Evolutionary conservation across 2,888 invertebrate species (phyloP).

Genomic region (Drosophila ezoana): DNA sequence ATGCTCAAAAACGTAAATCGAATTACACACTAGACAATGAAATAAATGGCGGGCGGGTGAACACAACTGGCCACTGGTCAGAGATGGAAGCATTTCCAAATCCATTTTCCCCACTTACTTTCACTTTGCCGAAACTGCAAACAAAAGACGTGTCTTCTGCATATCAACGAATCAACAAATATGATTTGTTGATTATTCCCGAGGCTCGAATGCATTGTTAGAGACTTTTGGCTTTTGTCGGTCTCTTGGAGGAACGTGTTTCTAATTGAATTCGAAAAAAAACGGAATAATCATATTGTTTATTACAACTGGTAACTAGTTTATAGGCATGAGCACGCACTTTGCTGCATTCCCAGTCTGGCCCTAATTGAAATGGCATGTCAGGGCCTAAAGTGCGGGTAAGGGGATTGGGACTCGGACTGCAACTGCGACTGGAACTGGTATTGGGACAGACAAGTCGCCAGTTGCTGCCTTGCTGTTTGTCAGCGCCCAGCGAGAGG

Average conservation of each 20-base stretch:
- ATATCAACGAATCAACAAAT: slow-evolving; percentile 59
- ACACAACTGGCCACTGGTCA: slow-evolving; percentile 30
- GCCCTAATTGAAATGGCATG: slow-evolving; percentile 62
- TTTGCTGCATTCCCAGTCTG: slow-evolving; percentile 43
- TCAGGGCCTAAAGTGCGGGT: slow-evolving; percentile 10
- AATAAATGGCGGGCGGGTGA: slow-evolving; percentile 1
- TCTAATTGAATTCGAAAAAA: slow-evolving; percentile 73
- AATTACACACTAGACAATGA: slow-evolving; percentile 30
- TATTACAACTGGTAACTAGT: slow-evolving; percentile 36
- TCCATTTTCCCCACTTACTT: slow-evolving; percentile 48
- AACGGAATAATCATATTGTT: slow-evolving; percentile 61
- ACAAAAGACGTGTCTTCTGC: slow-evolving; percentile 59
- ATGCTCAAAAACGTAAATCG: slow-evolving; percentile 24
- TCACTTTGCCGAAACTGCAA: slow-evolving; percentile 55
- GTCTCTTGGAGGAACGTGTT: slow-evolving; percentile 28
- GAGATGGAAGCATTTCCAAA: slow-evolving; percentile 37
- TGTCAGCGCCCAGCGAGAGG: slow-evolving; percentile 57
- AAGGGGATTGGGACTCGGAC: background rate
- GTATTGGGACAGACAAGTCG: background rate
- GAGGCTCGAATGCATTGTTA: slow-evolving; percentile 18
- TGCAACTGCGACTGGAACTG: background rate
- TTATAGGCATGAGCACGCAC: slow-evolving; percentile 60
- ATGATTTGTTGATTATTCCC: slow-evolving; percentile 25
- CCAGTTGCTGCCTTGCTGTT: slow-evolving; percentile 16
- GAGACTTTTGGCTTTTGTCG: background rate